Base-by-base conservation (phyloP, 1,140 invertebrate species). In the Globodera rostochiensis region DNA sequence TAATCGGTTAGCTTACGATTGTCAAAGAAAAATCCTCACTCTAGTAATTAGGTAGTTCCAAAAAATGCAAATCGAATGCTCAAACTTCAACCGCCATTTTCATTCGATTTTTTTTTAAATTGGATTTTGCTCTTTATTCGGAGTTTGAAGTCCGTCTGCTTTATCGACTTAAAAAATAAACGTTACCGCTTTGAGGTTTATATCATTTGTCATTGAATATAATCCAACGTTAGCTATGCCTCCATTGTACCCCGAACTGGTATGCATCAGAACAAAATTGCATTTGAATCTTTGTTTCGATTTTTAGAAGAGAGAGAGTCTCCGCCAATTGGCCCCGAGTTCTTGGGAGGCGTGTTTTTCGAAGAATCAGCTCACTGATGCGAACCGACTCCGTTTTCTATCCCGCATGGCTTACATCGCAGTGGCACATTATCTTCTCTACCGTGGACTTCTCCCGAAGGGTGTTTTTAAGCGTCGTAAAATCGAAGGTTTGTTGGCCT, bases 391-490 rank as follows among this genome's bases (percentile, higher is more conserved):
- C 15, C 69, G 75, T 46, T 82, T 82, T 67, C 53, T 82, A 25
- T 84, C 81, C 4, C 81, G 81, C 21, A 82, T 82, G 74, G 19
- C 7, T 70, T 82, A 82, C 49, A 84, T 82, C 47, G 82, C 81
- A 21, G 21, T 82, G 46, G 81, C 81, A n/a, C 53, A 83, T n/a
- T 83, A 83, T 47, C 81, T 82, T 69, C 57, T 82, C 19, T 66
- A 84, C 60, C 81, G 81, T 0, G 73, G 77, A 73, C 7, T 82
- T 21, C 19, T 82, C 64, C 82, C 81, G 19, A 4, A 15, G 7
- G 82, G 82, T 3, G 80, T 81, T 6, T 82, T 64, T 50, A 81
- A 82, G 8, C 78, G 78, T 70, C 80, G 80, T 15, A 60, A 60
- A 19, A 11, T 60, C 15, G 57, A 60, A 60, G 57, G 57, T 60